Percentiles rank a stretch among this genome's conserved stretches.
Evolutionary conservation across 2,888 invertebrate species (phyloP).

Genomic region (Microctonus brassicae): DNA sequence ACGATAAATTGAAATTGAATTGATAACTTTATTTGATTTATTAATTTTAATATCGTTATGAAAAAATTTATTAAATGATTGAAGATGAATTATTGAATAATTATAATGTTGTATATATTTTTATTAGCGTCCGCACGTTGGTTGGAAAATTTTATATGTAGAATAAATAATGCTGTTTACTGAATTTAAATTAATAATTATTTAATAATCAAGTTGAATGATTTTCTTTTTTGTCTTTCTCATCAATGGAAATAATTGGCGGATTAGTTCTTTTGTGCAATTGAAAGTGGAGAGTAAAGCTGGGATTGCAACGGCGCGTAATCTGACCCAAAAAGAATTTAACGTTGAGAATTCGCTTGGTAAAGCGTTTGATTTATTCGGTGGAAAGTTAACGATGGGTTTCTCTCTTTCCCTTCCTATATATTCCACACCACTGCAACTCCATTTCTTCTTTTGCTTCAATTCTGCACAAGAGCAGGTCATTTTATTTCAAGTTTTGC

Average conservation of each 20-base stretch:
- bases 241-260: constrained; percentile 17
- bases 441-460: neutral
- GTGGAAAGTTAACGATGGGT: constrained; percentile 34
- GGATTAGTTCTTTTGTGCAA: constrained; percentile 1
- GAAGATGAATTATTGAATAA: neutral
- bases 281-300: constrained; percentile 13
- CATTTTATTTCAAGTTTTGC: neutral
- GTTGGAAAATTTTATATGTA: neutral
- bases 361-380: constrained; percentile 38
- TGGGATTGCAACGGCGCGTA: neutral
- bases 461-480: neutral
- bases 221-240: neutral
- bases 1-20: neutral
- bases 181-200: too few relatives aligned
- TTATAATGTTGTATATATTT: neutral
- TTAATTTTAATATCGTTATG: neutral
- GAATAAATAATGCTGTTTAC: too few relatives aligned
- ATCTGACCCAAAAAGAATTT: constrained; percentile 21
- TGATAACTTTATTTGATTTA: neutral
- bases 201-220: too few relatives aligned
- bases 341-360: constrained; percentile 28
- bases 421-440: constrained; percentile 6
- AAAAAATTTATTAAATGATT: neutral
- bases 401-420: constrained; percentile 16
- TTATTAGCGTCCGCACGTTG: neutral